These are phyloP conservation scores for Aphidoletes aphidimyza DNA, from an alignment of 2,888 invertebrate genomes.

Conservation along the genomic window DNA sequence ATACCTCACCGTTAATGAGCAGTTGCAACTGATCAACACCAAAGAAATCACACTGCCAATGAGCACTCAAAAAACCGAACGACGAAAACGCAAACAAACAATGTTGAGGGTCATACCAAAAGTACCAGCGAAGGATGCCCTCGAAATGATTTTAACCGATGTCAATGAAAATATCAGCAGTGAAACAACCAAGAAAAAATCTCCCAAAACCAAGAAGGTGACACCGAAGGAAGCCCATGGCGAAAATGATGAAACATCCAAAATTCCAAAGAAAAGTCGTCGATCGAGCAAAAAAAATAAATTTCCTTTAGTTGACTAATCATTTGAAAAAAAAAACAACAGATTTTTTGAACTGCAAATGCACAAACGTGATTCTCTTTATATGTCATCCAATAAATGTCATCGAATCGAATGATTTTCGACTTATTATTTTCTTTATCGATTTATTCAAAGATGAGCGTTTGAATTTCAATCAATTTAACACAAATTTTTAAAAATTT, in stretches of 20 bases:
- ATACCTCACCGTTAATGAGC: background rate
- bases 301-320: background rate
- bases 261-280: background rate
- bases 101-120: too few species aligned
- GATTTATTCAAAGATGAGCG: background rate
- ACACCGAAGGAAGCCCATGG: background rate
- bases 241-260: background rate
- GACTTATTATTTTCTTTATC: too few species aligned
- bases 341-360: too few species aligned
- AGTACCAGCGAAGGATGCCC: background rate
- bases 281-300: background rate
- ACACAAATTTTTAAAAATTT: background rate
- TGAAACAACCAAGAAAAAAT: background rate
- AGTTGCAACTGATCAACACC: background rate
- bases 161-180: background rate
- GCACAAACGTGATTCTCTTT: too few species aligned
- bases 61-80: background rate
- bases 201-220: background rate
- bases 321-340: background rate
- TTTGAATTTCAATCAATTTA: background rate
- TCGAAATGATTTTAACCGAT: background rate
- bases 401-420: too few species aligned
- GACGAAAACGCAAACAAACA: background rate
- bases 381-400: too few species aligned
- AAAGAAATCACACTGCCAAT: background rate